A percentile compares a stretch with the other conserved stretches of the same genome.
Evolutionary conservation across 2,888 invertebrate species (phyloP).

Genomic region (Zhengitettix transpicula): DNA sequence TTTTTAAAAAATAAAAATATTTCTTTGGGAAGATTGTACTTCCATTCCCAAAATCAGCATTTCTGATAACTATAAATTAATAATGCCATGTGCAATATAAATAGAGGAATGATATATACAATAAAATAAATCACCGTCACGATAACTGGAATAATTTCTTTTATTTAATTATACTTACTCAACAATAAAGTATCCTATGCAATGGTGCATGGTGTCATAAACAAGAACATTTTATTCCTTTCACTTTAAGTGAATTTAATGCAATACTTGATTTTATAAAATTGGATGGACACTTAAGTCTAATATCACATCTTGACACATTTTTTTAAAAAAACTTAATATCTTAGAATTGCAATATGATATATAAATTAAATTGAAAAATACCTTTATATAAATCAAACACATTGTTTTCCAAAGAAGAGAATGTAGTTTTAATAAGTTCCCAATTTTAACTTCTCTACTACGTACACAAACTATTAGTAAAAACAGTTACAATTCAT

Average conservation of each 20-base stretch:
- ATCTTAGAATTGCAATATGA: too few species aligned
- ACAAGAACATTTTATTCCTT: constrained; percentile 15
- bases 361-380: too few species aligned
- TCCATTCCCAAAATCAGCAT: constrained; percentile 2
- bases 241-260: background rate
- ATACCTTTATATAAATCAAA: too few species aligned
- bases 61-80: constrained; percentile 4
- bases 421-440: too few species aligned
- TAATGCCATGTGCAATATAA: constrained; percentile 10
- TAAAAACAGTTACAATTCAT: too few species aligned
- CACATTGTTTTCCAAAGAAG: too few species aligned
- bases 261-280: background rate
- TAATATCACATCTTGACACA: background rate
- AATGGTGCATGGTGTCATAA: constrained; percentile 37
- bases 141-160: constrained; percentile 12
- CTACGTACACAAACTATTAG: too few species aligned
- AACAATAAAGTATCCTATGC: constrained; percentile 37
- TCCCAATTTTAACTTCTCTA: too few species aligned
- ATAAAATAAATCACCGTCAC: constrained; percentile 13
- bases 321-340: background rate
- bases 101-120: constrained; percentile 3
- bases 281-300: background rate
- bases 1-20: too few species aligned
- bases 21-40: too few species aligned
- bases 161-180: constrained; percentile 15